phyloP scores from a whole-genome alignment of 2,888 invertebrate genomes.

The Dimorphilus gyrociliatus region DNA sequence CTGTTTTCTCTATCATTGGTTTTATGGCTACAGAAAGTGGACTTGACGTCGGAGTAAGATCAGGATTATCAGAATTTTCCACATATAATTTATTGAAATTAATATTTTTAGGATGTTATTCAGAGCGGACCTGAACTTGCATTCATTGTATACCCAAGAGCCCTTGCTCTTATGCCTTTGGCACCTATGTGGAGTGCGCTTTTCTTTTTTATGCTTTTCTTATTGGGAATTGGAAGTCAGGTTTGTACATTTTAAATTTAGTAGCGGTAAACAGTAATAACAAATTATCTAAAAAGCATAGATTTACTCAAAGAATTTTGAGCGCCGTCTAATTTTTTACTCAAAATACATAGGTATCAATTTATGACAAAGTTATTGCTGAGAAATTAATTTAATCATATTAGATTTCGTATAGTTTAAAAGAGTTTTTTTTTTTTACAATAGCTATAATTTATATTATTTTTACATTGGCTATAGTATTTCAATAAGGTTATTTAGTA shows the following conservation, averaged over 20 bases:
- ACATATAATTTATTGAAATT: not conserved
- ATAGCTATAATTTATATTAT: not conserved
- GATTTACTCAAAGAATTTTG: not conserved
- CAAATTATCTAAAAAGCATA: not conserved
- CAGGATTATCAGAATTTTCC: not conserved
- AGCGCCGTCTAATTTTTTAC: not conserved
- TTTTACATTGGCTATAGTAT: not conserved
- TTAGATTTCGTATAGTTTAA: not conserved
- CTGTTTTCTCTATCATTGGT: slow-evolving; percentile 18
- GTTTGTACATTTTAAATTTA: slow-evolving; percentile 5
- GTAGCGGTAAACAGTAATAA: not conserved
- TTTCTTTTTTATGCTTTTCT: slow-evolving; percentile 16
- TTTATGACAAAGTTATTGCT: slow-evolving; percentile 1
- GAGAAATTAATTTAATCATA: not conserved
- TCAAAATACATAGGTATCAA: not conserved
- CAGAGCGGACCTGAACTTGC: slow-evolving; percentile 15
- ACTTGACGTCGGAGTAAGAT: slow-evolving; percentile 5
- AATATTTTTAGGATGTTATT: slow-evolving; percentile 3
- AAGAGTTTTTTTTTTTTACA: not conserved
- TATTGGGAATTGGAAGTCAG: slow-evolving; percentile 15
- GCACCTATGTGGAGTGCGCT: slow-evolving; percentile 12
- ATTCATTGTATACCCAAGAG: slow-evolving; percentile 16
- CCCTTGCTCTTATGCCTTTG: slow-evolving; percentile 14
- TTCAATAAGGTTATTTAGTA: not conserved
- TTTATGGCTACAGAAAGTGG: slow-evolving; percentile 14